Conservation (phyloP, 2,888 invertebrate species). For the Asteroscopus sphinx region DNA sequence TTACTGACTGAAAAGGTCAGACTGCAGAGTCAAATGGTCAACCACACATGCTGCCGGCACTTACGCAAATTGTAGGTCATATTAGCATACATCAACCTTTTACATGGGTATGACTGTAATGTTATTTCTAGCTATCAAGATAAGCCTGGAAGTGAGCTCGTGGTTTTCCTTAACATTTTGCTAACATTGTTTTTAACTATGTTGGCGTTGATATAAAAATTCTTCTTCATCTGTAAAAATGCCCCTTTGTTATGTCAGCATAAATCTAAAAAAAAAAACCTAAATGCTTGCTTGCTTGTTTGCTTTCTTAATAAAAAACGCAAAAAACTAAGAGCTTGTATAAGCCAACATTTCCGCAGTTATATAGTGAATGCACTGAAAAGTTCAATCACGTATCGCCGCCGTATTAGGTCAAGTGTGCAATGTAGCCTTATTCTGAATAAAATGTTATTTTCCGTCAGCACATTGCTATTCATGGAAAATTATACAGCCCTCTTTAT, state of each 20-base stretch:
- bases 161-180: slow-evolving; percentile 19
- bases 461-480: slow-evolving; percentile 22
- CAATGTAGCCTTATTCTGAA: slow-evolving; percentile 22
- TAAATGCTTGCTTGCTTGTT: no score
- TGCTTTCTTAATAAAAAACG: not conserved
- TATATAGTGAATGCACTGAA: slow-evolving; percentile 3
- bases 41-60: slow-evolving; percentile 9
- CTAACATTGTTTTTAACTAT: slow-evolving; percentile 4
- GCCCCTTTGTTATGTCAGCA: not conserved
- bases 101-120: slow-evolving; percentile 8
- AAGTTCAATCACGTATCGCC: slow-evolving; percentile 19
- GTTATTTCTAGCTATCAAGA: slow-evolving; percentile 24
- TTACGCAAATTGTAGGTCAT: slow-evolving; percentile 18
- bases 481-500: slow-evolving; percentile 7
- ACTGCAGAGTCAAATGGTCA: slow-evolving; percentile 48
- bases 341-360: not conserved
- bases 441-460: slow-evolving; percentile 33
- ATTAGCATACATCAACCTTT: slow-evolving; percentile 39
- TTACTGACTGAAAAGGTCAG: slow-evolving; percentile 50
- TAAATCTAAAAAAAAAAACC: not conserved
- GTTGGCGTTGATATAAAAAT: slow-evolving; percentile 6
- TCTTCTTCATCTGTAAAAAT: not conserved
- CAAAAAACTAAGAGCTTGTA: not conserved
- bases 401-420: slow-evolving; percentile 35
- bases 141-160: slow-evolving; percentile 18